These are phyloP conservation scores for Periophthalmodon schlosseri DNA, from an alignment of 2,113 vertebrate species.

Conservation along the genomic window DNA sequence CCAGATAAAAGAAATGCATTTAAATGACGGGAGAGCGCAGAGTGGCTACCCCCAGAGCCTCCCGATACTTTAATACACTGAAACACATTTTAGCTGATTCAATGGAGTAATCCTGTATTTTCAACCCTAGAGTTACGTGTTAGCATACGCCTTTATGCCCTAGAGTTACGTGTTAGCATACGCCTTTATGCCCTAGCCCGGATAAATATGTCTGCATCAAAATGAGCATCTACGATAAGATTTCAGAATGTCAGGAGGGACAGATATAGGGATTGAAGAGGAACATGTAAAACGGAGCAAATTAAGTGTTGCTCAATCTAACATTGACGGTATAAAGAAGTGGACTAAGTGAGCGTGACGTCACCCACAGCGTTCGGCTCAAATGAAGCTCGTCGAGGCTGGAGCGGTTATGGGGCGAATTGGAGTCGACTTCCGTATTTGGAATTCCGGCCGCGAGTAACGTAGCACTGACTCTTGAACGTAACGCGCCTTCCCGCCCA, in stretches of 20 bases:
- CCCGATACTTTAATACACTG: conserved; percentile 4
- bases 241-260: too few relatives aligned
- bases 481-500: too few relatives aligned
- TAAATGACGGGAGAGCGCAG: conserved; percentile 3
- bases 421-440: too few relatives aligned
- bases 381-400: too few relatives aligned
- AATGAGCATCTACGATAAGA: too few relatives aligned
- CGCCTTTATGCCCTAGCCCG: background rate
- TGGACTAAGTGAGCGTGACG: too few relatives aligned
- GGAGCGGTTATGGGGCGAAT: too few relatives aligned
- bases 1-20: conserved; percentile 22
- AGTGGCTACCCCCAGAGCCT: background rate
- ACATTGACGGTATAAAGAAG: too few relatives aligned
- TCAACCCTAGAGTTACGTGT: background rate
- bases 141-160: background rate
- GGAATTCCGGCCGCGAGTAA: too few relatives aligned
- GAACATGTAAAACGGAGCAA: background rate
- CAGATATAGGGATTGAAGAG: background rate
- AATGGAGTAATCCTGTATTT: background rate
- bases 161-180: background rate
- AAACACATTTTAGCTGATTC: background rate
- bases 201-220: background rate
- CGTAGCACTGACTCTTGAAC: too few relatives aligned
- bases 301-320: too few relatives aligned
- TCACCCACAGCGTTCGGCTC: too few relatives aligned